A percentile compares a stretch with the other conserved stretches of the same genome.
Evolutionary conservation across 2,888 invertebrate genomes (phyloP).

Genomic region (Leptinotarsa haldemani): DNA sequence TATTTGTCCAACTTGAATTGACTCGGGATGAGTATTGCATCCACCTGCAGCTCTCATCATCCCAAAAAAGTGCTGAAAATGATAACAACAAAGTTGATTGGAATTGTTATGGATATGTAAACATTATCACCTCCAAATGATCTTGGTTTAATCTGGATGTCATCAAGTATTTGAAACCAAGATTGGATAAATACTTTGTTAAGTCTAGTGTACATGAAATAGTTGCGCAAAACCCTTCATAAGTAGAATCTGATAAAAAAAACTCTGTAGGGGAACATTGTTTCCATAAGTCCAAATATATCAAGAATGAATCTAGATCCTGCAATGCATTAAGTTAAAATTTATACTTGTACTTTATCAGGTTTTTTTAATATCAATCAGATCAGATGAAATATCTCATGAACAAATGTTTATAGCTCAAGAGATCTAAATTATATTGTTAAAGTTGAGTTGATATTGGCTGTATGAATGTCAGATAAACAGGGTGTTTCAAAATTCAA

Average conservation of each 20-base stretch:
- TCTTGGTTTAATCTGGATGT: constrained; percentile 12
- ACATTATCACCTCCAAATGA: constrained; percentile 12
- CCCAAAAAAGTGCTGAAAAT: constrained; percentile 1
- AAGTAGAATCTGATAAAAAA: constrained; percentile 10
- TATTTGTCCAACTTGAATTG: too few species aligned
- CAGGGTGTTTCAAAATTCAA: too few species aligned
- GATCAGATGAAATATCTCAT: neutral
- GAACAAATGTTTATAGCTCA: constrained; percentile 1
- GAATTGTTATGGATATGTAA: neutral
- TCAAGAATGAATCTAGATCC: constrained; percentile 1
- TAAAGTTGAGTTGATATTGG: too few species aligned
- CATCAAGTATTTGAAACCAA: constrained; percentile 4
- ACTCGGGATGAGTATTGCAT: neutral
- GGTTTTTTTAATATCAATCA: neutral
- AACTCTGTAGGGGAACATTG: neutral
- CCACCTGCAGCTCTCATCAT: neutral
- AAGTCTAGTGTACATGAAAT: neutral
- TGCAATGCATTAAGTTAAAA: neutral
- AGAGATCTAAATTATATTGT: too few species aligned
- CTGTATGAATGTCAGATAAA: too few species aligned
- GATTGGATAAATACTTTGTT: neutral
- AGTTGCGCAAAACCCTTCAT: neutral
- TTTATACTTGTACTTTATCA: neutral
- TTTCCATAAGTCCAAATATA: constrained; percentile 11
- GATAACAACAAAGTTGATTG: neutral